Conservation (phyloP, 2,113 vertebrate genomes). For the Dromaius novaehollandiae region DNA sequence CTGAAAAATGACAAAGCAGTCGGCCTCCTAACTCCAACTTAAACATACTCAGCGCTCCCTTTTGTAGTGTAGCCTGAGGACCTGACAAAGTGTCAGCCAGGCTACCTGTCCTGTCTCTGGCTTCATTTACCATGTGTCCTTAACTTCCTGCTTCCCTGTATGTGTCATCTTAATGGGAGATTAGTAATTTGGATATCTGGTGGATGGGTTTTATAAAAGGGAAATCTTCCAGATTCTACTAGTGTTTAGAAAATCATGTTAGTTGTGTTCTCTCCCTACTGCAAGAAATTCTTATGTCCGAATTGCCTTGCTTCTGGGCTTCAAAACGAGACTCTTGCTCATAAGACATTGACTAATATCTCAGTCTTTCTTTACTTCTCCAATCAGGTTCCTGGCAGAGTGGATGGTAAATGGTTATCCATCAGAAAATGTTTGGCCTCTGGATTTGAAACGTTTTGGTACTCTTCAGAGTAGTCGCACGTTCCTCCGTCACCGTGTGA, state of each 20-base stretch:
- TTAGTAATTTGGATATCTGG: not conserved
- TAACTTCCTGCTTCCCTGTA: not conserved
- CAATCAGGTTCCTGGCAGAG: slow-evolving; percentile 90
- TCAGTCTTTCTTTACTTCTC: not conserved
- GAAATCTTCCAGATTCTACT: not conserved
- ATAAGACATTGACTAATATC: not conserved
- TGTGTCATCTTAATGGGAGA: not conserved
- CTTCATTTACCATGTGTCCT: not conserved
- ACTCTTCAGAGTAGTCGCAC: slow-evolving; percentile 96
- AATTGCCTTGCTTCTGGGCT: not conserved
- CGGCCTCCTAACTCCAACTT: not conserved
- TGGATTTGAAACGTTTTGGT: slow-evolving; percentile 96
- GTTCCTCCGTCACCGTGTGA: slow-evolving; percentile 95
- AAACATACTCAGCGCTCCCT: not conserved
- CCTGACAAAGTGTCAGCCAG: not conserved
- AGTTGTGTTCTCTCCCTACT: not conserved
- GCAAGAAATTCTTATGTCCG: not conserved
- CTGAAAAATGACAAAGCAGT: not conserved
- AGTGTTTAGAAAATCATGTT: not conserved
- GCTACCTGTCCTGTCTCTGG: not conserved
- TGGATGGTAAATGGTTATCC: slow-evolving; percentile 97
- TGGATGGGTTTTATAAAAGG: not conserved
- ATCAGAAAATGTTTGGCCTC: slow-evolving; percentile 89
- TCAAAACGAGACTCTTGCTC: not conserved
- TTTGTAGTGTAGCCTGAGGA: not conserved